A percentile compares a stretch with the other conserved stretches of the same genome.
phyloP scores from a whole-genome alignment of 2,113 vertebrate genomes.

The Embiotoca jacksoni region DNA sequence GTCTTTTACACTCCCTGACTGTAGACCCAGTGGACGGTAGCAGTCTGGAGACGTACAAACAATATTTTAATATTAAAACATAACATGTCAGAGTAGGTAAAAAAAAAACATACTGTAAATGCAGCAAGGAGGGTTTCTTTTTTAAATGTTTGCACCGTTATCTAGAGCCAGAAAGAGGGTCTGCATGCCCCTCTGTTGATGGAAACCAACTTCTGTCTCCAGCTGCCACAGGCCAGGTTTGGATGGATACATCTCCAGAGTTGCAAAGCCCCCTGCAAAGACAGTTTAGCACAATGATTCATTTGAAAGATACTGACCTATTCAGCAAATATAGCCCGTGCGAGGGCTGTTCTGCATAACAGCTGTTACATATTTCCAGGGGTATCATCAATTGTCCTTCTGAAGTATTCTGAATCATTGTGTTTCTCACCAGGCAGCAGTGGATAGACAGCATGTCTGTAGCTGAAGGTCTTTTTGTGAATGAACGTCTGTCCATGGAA shows the following conservation, averaged over 20 bases:
- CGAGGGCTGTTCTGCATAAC: neutral
- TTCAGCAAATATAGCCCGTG: neutral
- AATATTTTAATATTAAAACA: constrained; percentile 3
- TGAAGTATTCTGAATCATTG: no score
- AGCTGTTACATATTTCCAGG: no score
- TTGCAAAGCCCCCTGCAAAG: constrained; percentile 89
- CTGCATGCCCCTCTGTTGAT: constrained; percentile 92
- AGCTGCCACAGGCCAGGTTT: constrained; percentile 94
- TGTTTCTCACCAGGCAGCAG: constrained; percentile 88
- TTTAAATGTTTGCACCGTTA: constrained; percentile 82
- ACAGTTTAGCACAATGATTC: neutral
- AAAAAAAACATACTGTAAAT: neutral
- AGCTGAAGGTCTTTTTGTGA: constrained; percentile 84
- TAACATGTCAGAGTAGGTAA: neutral
- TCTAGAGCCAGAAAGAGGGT: constrained; percentile 91
- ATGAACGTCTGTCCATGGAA: constrained; percentile 95
- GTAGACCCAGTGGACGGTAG: constrained; percentile 89
- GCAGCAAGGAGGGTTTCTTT: neutral
- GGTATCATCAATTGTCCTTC: no score
- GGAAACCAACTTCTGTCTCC: constrained; percentile 90
- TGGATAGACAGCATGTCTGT: constrained; percentile 88
- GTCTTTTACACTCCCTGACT: constrained; percentile 86
- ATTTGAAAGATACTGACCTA: neutral
- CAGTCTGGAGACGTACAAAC: constrained; percentile 83
- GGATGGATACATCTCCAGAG: constrained; percentile 93